Percentiles rank a stretch among this genome's conserved stretches.
These are phyloP conservation scores for Lophura nycthemera DNA, from an alignment of 2,113 vertebrate species.

Conservation along the genomic window DNA sequence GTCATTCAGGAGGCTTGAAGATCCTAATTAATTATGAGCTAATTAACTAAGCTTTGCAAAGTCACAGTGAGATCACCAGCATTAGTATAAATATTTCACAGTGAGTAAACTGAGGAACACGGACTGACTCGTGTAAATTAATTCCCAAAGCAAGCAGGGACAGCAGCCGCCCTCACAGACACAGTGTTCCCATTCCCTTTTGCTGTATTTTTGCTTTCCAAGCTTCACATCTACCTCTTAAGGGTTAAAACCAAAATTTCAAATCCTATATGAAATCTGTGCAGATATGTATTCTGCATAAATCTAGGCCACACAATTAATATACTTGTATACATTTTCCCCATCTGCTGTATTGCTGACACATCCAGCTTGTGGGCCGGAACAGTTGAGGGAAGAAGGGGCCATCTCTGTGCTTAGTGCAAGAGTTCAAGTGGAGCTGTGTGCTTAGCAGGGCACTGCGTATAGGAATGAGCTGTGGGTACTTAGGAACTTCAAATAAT, in stretches of 20 bases:
- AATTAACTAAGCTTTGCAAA: slow-evolving; percentile 23
- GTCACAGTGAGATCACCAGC: not conserved
- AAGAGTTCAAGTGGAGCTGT: slow-evolving; percentile 42
- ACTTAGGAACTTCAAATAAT: not conserved
- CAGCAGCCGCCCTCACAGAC: not conserved
- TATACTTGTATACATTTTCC: slow-evolving; percentile 55
- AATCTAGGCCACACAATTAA: slow-evolving; percentile 65
- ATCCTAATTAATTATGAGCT: slow-evolving; percentile 13
- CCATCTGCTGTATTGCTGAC: slow-evolving; percentile 44
- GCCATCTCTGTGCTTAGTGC: slow-evolving; percentile 44
- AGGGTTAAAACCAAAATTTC: slow-evolving; percentile 51
- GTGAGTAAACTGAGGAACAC: not conserved
- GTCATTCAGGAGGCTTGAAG: slow-evolving; percentile 12
- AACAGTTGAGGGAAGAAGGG: slow-evolving; percentile 42
- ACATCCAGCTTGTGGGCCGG: slow-evolving; percentile 39
- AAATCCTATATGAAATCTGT: slow-evolving; percentile 45
- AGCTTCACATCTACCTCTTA: not conserved
- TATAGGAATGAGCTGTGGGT: slow-evolving; percentile 20
- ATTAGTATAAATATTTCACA: not conserved
- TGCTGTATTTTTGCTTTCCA: not conserved
- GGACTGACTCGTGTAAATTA: not conserved
- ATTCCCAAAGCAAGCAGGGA: not conserved
- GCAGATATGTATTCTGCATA: slow-evolving; percentile 59
- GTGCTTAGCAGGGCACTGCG: not conserved
- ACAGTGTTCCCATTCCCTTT: not conserved